Conservation (phyloP, 2,113 vertebrate genomes). For the Tamias sibiricus region DNA sequence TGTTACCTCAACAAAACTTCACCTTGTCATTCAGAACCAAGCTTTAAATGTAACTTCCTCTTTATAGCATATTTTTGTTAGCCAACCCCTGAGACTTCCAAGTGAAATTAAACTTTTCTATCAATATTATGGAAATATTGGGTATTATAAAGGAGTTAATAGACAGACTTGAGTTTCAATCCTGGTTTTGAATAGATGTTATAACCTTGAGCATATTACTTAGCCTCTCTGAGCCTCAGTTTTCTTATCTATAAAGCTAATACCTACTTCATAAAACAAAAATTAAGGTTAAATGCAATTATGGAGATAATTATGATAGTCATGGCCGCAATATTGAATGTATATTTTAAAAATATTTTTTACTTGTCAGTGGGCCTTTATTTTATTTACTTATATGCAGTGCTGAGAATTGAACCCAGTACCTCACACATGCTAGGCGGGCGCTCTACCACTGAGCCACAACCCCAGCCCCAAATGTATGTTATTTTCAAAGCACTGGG, state of each 20-base stretch:
- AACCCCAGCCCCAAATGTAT: background rate
- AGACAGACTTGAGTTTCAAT: background rate
- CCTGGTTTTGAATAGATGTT: background rate
- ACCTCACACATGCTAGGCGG: too few relatives aligned
- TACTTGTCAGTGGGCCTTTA: too few relatives aligned
- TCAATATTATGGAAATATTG: background rate
- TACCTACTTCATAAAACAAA: slow-evolving; percentile 18
- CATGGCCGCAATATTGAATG: background rate
- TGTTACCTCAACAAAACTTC: background rate
- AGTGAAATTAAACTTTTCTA: slow-evolving; percentile 42
- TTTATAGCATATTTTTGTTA: slow-evolving; percentile 43
- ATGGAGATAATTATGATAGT: slow-evolving; percentile 46
- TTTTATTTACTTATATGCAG: too few relatives aligned
- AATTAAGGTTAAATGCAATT: slow-evolving; percentile 42
- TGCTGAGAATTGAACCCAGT: too few relatives aligned
- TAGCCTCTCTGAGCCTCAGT: slow-evolving; percentile 12
- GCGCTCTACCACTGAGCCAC: too few relatives aligned
- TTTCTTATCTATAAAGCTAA: background rate
- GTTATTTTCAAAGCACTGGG: slow-evolving; percentile 4
- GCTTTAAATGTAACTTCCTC: background rate
- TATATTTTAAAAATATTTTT: too few relatives aligned
- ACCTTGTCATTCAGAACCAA: slow-evolving; percentile 14
- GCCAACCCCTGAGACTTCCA: background rate
- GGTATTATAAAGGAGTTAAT: background rate
- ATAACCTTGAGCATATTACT: background rate